These are phyloP conservation scores for Pherbina coryleti DNA, from an alignment of 2,888 invertebrate species.

Conservation along the genomic window DNA sequence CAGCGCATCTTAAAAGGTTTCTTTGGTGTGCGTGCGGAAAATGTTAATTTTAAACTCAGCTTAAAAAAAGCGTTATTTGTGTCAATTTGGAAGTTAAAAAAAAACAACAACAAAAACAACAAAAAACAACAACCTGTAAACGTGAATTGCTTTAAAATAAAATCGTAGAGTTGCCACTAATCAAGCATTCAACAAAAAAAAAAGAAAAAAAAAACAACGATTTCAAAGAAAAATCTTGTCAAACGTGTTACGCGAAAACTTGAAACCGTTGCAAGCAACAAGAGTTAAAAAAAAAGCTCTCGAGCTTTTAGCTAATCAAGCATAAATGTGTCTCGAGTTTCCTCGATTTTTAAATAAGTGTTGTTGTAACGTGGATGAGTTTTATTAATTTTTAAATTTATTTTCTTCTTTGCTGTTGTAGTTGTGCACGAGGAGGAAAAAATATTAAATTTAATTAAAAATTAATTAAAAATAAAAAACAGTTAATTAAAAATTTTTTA, in stretches of 20 bases:
- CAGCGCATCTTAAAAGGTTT: no score
- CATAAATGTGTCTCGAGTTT: constrained; percentile 5
- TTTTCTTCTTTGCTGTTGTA: background rate
- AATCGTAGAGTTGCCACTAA: no score
- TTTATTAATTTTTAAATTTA: background rate
- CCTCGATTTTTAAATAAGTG: constrained; percentile 24
- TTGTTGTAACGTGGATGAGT: constrained; percentile 4
- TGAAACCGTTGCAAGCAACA: background rate
- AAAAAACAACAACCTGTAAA: no score
- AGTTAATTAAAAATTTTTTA: no score
- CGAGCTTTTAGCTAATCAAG: constrained; percentile 2
- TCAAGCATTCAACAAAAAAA: no score
- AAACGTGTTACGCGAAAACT: constrained; percentile 27
- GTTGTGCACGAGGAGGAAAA: background rate
- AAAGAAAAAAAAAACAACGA: no score
- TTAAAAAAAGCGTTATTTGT: no score
- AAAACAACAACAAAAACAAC: no score
- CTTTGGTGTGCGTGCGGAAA: no score
- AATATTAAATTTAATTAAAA: background rate
- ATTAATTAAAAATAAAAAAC: background rate
- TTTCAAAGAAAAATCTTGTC: constrained; percentile 1
- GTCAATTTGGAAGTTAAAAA: no score
- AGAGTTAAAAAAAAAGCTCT: background rate
- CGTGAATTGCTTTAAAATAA: no score
- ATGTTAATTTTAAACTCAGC: no score